Base-by-base conservation (phyloP, 2,888 invertebrate species). In the Cerastoderma edule region DNA sequence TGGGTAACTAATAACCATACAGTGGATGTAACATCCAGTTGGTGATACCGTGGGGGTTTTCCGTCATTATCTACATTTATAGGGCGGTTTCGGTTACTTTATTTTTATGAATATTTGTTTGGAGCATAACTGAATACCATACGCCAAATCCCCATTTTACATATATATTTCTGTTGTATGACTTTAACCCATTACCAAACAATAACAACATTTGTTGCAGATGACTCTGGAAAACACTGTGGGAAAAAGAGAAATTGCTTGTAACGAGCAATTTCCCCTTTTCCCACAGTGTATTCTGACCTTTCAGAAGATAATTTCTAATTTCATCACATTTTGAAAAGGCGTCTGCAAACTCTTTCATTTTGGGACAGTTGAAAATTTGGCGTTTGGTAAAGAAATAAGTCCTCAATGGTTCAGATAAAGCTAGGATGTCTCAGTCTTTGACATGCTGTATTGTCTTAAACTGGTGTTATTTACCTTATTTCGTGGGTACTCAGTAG, bases 201-300 rank as follows among this genome's bases (percentile, higher is more conserved):
- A 16, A 39, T 16, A 39, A 30, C n/a, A n/a, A n/a, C n/a, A n/a
- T n/a, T n/a, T n/a, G n/a, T n/a, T n/a, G n/a, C n/a, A n/a, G n/a
- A n/a, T n/a, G n/a, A n/a, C n/a, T n/a, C n/a, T n/a, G n/a, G 56
- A 56, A 56, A 56, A 28, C 30, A 56, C n/a, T 56, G 2, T 30
- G 56, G 30, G 30, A 56, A 56, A 56, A 30, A 13, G n/a, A 56
- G 30, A 30, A 27, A 56, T 56, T 56, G 30, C 30, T 28, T 16
- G n/a, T 56, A 1, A 56, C 28, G 6, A 54, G 54, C 54, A 8
- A 54, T 54, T 54, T 54, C 24, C 24, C 56, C 28, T 30, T 56
- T 56, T 56, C 16, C 56, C 56, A 30, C 56, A 56, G 13, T 56
- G 30, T 56, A 30, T 56, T 56, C 30, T 24, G 24, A 4, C 22